Conservation (phyloP, 2,888 invertebrate genomes). For the Epinotia nisella region DNA sequence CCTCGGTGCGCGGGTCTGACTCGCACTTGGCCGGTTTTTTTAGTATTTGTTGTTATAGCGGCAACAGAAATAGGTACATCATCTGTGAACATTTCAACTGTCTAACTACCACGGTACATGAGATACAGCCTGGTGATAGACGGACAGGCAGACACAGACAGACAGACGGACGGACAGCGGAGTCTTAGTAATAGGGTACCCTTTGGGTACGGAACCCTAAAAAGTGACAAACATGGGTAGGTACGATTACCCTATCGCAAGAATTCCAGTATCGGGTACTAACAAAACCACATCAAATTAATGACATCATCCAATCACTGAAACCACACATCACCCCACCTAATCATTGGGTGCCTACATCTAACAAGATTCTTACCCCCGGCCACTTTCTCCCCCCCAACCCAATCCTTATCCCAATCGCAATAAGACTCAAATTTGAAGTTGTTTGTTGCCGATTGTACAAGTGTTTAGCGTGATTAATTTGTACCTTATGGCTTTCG, state of each 20-base stretch:
- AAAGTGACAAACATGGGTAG: no score
- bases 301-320: conserved; percentile 27
- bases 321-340: conserved; percentile 9
- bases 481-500: background rate
- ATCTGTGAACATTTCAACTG: no score
- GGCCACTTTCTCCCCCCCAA: background rate
- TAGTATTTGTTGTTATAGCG: no score
- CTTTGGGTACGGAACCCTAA: no score
- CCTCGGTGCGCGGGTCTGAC: no score
- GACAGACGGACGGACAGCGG: no score
- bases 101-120: no score
- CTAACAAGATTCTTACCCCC: conserved; percentile 40
- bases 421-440: background rate
- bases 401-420: background rate
- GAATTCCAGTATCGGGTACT: background rate
- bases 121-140: no score
- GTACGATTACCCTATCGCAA: background rate
- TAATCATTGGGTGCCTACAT: conserved; percentile 40
- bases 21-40: no score
- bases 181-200: no score
- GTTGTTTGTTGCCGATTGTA: conserved; percentile 12
- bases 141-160: no score
- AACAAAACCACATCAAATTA: conserved; percentile 14
- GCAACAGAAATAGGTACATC: no score
- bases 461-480: background rate